Evolutionary conservation across 2,888 invertebrate species (phyloP), one percentile per base, ranked within the genome.

Genomic region (Ischnura elegans): DNA sequence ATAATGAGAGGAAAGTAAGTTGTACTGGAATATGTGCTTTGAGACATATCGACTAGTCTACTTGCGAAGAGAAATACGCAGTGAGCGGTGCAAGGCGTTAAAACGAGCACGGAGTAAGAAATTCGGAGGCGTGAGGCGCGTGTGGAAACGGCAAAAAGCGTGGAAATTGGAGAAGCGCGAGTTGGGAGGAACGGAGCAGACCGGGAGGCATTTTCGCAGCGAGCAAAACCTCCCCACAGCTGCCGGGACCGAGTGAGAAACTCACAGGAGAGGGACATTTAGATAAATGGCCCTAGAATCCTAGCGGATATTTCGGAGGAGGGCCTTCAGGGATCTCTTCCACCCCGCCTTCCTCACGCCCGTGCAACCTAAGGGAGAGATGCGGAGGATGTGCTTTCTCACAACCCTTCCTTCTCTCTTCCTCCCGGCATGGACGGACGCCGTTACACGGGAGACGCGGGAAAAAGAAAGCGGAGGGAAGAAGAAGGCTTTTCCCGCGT

Each of bases 291-390:
- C 46, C 45, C 86, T 86, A 86, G 86, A 46, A 86, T 86, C 46
- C 86, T 86, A 86, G 86, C 45, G 45, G 76, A 76, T 76, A 76
- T 76, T 66, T 76, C 42, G 87, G 87, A 87, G 87, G 55, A 55
- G 87, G 42, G 55, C 29, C 45, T 29, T 47, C 29, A 29, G 25
- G n/a, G 29, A 86, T 45, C 16, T 51, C 51, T 51, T 19, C 19
- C 51, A 19, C 51, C 19, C 51, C 13, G 16, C 51, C n/a, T n/a
- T 19, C 51, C 4, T 19, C 51, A 19, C 5, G 86, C 36, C 45
- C 51, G 13, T 46, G 86, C 47, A 29, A n/a, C n/a, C n/a, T 13
- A 46, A 87, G 87, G 47, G 47, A 51, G 87, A 51, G 19, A 43
- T 36, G 42, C n/a, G 42, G 51, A 76, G 36, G 87, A 61, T 51